Conservation (phyloP, 2,888 invertebrate genomes). For the Epistrophella euchroma region DNA sequence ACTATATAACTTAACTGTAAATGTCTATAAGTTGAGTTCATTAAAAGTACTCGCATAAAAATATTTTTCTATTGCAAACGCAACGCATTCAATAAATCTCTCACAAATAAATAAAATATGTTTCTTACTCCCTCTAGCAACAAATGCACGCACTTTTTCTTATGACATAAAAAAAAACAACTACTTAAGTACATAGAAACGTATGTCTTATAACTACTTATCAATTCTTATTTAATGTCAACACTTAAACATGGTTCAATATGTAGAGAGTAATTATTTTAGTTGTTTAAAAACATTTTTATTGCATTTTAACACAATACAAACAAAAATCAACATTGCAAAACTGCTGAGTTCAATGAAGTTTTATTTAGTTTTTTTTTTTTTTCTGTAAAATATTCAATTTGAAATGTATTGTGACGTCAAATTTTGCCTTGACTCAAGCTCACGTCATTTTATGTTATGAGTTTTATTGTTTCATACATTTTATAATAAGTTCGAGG, state of each 20-base stretch:
- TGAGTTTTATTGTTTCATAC: constrained; percentile 38
- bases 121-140: constrained; percentile 31
- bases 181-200: background rate
- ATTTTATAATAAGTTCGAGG: constrained; percentile 19
- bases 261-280: constrained; percentile 46
- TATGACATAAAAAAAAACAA: too few relatives aligned
- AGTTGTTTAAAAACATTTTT: constrained; percentile 58
- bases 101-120: constrained; percentile 39
- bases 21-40: constrained; percentile 34
- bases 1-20: constrained; percentile 30
- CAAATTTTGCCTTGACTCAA: constrained; percentile 51
- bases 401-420: constrained; percentile 56
- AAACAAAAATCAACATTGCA: constrained; percentile 37
- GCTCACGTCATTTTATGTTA: constrained; percentile 27
- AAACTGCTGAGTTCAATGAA: constrained; percentile 16
- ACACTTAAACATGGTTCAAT: constrained; percentile 33
- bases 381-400: constrained; percentile 20
- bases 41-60: constrained; percentile 22
- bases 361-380: constrained; percentile 4
- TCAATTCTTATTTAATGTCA: constrained; percentile 43
- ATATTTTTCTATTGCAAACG: background rate
- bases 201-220: constrained; percentile 1
- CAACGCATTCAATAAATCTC: constrained; percentile 64
- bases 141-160: constrained; percentile 27
- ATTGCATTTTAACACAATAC: constrained; percentile 42